Conservation (phyloP, 2,113 vertebrate genomes). For the Anolis sagrei region DNA sequence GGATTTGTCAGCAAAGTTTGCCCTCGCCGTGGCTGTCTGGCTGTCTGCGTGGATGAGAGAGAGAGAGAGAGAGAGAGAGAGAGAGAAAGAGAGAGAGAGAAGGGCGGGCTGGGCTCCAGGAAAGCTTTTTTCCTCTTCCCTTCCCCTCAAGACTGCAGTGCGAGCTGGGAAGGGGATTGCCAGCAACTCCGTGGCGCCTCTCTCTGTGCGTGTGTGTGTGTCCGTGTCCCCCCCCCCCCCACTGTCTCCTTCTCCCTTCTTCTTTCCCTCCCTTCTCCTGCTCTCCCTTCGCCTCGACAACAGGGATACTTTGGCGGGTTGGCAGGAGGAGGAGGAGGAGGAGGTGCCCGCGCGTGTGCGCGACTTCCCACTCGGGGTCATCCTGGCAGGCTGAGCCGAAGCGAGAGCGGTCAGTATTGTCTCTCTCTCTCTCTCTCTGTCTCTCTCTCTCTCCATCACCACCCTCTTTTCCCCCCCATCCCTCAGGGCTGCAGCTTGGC, state of each 20-base stretch:
- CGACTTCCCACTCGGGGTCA: too few species aligned
- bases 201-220: too few species aligned
- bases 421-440: too few species aligned
- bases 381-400: neutral
- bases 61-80: neutral
- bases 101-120: slow-evolving; percentile 30
- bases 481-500: slow-evolving; percentile 29
- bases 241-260: neutral
- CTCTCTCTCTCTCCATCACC: too few species aligned
- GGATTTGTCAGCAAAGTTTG: slow-evolving; percentile 25
- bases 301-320: slow-evolving; percentile 52
- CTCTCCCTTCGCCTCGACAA: slow-evolving; percentile 8
- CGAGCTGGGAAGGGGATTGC: slow-evolving; percentile 31
- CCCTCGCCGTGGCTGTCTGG: slow-evolving; percentile 28
- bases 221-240: slow-evolving; percentile 16
- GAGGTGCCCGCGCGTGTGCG: neutral
- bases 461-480: too few species aligned
- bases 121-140: neutral
- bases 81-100: neutral
- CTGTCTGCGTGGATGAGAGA: too few species aligned
- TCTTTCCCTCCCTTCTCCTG: slow-evolving; percentile 16
- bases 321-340: neutral
- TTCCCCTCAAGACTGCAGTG: slow-evolving; percentile 33
- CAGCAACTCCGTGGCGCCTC: neutral
- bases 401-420: neutral